Conservation (phyloP, 2,797 vertebrate species). For the Rhinichthys osculus region DNA sequence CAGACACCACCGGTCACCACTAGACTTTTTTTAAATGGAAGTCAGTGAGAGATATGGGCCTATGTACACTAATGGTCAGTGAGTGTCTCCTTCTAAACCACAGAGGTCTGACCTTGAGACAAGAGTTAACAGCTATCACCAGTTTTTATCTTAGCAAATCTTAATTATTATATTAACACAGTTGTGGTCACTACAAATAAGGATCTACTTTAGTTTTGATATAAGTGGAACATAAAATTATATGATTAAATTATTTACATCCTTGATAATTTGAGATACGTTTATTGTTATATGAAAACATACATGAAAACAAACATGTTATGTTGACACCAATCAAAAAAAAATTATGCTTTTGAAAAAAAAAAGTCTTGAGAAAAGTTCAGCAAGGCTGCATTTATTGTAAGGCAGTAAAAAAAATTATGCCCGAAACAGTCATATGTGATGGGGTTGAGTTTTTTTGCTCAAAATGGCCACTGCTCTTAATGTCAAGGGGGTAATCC, state of each 20-base stretch:
- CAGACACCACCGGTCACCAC: background rate
- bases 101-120: background rate
- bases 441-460: no score
- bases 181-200: background rate
- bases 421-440: no score
- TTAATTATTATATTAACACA: background rate
- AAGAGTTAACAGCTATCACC: background rate
- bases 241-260: background rate
- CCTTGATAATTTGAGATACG: background rate
- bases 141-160: background rate
- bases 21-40: background rate
- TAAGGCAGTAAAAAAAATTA: no score
- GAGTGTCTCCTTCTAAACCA: background rate
- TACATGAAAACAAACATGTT: no score
- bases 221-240: no score
- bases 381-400: no score
- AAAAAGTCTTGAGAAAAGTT: no score
- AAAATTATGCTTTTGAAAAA: background rate
- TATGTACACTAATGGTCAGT: background rate
- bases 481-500: no score
- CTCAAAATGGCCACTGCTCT: no score
- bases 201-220: background rate
- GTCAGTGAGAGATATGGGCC: conserved; percentile 4
- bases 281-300: background rate
- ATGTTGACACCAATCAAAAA: no score